Conservation (phyloP, 2,113 vertebrate species). For the Callocephalon fimbriatum region DNA sequence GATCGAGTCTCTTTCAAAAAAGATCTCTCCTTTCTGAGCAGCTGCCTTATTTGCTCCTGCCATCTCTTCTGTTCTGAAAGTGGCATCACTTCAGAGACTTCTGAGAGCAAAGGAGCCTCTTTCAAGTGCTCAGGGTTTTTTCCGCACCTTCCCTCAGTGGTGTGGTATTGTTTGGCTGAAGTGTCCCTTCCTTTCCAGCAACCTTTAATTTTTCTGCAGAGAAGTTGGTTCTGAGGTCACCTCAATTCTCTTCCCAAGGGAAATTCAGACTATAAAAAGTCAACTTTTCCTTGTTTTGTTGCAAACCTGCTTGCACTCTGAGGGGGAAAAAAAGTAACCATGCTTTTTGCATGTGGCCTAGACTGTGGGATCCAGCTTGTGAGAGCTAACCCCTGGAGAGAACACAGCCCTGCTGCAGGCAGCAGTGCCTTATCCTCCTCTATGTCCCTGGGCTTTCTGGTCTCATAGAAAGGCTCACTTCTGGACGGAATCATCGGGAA, state of each 20-base stretch:
- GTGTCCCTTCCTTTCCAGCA: slow-evolving; percentile 21
- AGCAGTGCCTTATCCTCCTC: not conserved
- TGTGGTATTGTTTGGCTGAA: not conserved
- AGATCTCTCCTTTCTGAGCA: not conserved
- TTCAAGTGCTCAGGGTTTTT: not conserved
- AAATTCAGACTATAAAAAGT: slow-evolving; percentile 13
- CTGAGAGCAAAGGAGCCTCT: not conserved
- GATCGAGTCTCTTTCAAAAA: not conserved
- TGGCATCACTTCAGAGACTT: slow-evolving; percentile 22
- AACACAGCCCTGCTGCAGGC: not conserved
- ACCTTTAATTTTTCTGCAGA: slow-evolving; percentile 42
- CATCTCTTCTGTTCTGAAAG: not conserved
- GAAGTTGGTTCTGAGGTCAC: slow-evolving; percentile 32
- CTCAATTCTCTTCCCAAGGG: slow-evolving; percentile 24
- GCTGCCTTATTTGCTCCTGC: not conserved
- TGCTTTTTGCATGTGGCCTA: slow-evolving; percentile 6
- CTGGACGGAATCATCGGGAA: not conserved
- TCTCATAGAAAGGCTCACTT: not conserved
- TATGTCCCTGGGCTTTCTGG: not conserved
- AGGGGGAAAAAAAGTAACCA: not conserved
- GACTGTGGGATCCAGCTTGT: not conserved
- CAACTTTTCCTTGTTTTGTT: slow-evolving; percentile 46
- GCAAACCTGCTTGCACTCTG: not conserved
- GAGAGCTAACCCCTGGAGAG: not conserved
- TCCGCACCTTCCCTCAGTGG: not conserved